Percentiles rank a stretch among this genome's conserved stretches.
phyloP scores from a whole-genome alignment of 2,797 vertebrate genomes.

The Sebastes hopkinsi region DNA sequence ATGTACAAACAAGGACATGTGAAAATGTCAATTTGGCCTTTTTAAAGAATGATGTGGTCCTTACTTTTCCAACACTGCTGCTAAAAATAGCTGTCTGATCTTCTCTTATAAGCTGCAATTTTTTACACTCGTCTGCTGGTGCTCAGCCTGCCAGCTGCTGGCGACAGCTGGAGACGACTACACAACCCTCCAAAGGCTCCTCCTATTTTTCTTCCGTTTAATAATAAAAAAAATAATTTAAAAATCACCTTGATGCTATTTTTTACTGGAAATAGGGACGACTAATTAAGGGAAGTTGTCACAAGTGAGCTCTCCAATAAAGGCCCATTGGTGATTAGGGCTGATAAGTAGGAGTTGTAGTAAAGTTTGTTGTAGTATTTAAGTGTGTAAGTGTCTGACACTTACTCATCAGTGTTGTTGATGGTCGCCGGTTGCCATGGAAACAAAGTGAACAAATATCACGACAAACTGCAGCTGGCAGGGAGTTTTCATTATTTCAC shows the following conservation, averaged over 20 bases:
- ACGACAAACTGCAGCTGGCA: conserved; percentile 1
- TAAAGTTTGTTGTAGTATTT: background rate
- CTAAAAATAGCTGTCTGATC: background rate
- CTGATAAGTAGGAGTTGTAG: background rate
- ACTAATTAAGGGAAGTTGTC: background rate
- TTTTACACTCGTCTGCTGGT: background rate
- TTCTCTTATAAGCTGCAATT: background rate
- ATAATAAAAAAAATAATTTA: background rate
- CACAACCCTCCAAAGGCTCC: background rate
- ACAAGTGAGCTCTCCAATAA: background rate
- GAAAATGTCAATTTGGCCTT: background rate
- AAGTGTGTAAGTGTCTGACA: background rate
- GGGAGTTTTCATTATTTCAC: background rate
- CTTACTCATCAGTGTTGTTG: background rate
- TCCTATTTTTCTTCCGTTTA: background rate
- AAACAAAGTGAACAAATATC: conserved; percentile 10
- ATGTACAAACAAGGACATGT: background rate
- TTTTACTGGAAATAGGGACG: background rate
- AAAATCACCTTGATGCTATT: background rate
- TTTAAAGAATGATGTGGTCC: too few relatives aligned
- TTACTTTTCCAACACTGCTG: background rate
- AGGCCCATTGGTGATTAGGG: background rate
- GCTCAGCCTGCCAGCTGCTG: background rate
- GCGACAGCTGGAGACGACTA: background rate
- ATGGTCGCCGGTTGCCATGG: background rate